Evolutionary conservation across 2,888 invertebrate species (phyloP).

Genomic region (Eristalis intricaria): DNA sequence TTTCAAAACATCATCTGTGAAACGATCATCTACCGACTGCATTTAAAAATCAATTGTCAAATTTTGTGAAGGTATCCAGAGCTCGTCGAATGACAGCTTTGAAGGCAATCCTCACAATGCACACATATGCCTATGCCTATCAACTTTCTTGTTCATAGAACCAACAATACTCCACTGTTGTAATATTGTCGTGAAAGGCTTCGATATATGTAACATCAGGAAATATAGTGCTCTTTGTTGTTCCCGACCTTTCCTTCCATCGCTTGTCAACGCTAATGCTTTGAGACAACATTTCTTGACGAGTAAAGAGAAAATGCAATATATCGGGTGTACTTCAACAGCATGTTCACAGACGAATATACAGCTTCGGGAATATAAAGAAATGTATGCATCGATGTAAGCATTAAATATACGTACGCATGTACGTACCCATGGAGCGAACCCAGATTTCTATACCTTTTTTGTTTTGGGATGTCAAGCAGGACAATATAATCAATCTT

Average conservation of each 20-base stretch:
- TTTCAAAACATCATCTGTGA: too few relatives aligned
- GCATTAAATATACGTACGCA: too few relatives aligned
- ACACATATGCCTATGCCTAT: neutral
- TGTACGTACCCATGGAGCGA: neutral
- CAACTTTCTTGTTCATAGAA: neutral
- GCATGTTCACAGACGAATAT: neutral
- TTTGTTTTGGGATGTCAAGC: neutral
- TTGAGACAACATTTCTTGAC: neutral
- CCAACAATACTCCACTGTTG: neutral
- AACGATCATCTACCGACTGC: too few relatives aligned
- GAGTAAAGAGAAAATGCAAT: neutral
- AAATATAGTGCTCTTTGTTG: neutral
- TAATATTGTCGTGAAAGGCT: neutral
- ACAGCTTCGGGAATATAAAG: neutral
- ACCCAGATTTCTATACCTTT: neutral
- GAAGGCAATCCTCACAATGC: neutral
- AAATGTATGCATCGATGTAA: neutral
- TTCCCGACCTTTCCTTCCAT: neutral
- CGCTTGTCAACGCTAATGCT: neutral
- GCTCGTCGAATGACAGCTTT: neutral
- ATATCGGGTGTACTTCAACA: neutral
- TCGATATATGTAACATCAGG: neutral
- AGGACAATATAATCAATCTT: neutral
- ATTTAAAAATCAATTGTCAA: too few relatives aligned
- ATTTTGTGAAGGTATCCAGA: neutral